Base-by-base conservation (phyloP, 1,140 invertebrate genomes). In the Palaemon carinicauda region DNA sequence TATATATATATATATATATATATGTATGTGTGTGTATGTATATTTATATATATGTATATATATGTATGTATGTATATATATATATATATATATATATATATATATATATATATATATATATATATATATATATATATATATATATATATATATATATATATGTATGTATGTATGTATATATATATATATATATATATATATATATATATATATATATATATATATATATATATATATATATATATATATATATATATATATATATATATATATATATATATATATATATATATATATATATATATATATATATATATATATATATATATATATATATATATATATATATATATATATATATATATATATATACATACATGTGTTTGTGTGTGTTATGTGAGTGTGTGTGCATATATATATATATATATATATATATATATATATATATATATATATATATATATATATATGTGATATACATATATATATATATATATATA, bases 11-110 rank as follows among this genome's bases (percentile, higher is more conserved):
- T 60, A 60, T 60, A 60, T 60, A 29, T n/a, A 29, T 65, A 29
- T 3, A 12, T 65, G 3, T 21, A n/a, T 12, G 12, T n/a, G 14
- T 21, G 14, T 1, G 60, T 69, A 4, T 3, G 60, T 24, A 12
- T 65, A 7, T 65, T 1, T 24, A 29, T 65, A 29, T 15, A 12
- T 65, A 29, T 65, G 3, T n/a, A 65, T 65, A 21, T 65, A 65
- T 65, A 21, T 65, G 21, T 65, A 21, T 65, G 21, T 65, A 21
- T 65, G 21, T 24, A 21, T 65, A 65, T 65, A 21, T 65, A 65
- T 65, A 21, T 65, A 65, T 65, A 65, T n/a, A 65, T 65, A 65
- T 65, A 65, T 65, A 65, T 24, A 65, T 65, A 65, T 65, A 65
- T 65, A 5, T n/a, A 5, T 19, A 14, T 60, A 14, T 60, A 15